Evolutionary conservation across 2,113 vertebrate genomes (phyloP).

Genomic region (Geococcyx californianus): DNA sequence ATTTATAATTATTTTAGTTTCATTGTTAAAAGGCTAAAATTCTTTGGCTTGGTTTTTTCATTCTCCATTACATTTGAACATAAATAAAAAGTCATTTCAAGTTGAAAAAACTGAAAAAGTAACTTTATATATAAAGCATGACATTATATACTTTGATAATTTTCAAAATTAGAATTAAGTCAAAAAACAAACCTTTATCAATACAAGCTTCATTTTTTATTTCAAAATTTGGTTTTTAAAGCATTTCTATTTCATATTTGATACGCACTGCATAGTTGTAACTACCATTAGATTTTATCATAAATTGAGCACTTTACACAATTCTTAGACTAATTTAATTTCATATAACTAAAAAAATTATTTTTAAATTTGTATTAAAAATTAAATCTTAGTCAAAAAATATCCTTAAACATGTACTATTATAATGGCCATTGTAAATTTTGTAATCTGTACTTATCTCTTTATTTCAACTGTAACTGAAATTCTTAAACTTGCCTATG

Average conservation of each 20-base stretch:
- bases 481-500: background rate
- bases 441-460: background rate
- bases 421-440: too few relatives aligned
- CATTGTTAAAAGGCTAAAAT: background rate
- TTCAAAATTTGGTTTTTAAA: background rate
- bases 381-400: too few relatives aligned
- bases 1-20: background rate
- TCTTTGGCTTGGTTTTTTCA: background rate
- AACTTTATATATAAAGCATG: background rate
- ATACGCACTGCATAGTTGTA: background rate
- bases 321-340: too few relatives aligned
- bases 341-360: too few relatives aligned
- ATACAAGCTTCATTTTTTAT: background rate
- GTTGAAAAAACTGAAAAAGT: background rate
- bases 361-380: too few relatives aligned
- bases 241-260: background rate
- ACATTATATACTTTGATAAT: background rate
- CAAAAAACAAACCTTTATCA: background rate
- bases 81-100: background rate
- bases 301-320: background rate
- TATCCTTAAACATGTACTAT: too few relatives aligned
- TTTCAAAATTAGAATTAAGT: background rate
- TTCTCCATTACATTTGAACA: background rate
- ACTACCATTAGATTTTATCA: background rate
- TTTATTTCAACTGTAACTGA: background rate